Conservation (phyloP, 2,113 vertebrate genomes). For the Cynoglossus semilaevis region DNA sequence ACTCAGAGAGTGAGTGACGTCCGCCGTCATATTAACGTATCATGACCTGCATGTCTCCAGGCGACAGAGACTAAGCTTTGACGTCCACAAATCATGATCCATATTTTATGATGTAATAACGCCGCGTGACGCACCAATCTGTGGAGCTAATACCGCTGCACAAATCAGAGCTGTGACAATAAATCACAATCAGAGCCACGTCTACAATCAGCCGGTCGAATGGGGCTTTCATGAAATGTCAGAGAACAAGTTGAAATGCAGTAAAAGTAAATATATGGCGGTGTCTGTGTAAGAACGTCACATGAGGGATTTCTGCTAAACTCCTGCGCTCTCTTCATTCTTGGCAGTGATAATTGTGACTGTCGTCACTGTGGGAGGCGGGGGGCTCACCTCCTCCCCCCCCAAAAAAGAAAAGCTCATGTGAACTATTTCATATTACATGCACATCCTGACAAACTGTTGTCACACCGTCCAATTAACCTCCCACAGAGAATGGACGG, state of each 20-base stretch:
- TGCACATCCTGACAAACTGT: slow-evolving; percentile 42
- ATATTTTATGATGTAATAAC: slow-evolving; percentile 22
- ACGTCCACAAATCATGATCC: background rate
- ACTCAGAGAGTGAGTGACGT: no score
- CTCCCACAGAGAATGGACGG: slow-evolving; percentile 48
- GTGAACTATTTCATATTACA: slow-evolving; percentile 24
- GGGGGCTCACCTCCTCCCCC: slow-evolving; percentile 12
- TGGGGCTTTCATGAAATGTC: background rate
- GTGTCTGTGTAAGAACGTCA: background rate
- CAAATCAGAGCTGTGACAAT: background rate
- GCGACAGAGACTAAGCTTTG: slow-evolving; percentile 10
- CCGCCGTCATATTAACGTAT: background rate
- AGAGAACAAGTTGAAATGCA: background rate
- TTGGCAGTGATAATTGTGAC: slow-evolving; percentile 8
- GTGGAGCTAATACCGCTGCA: background rate
- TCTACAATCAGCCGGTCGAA: slow-evolving; percentile 1
- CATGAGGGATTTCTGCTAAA: slow-evolving; percentile 7
- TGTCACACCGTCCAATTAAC: slow-evolving; percentile 54
- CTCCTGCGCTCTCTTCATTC: slow-evolving; percentile 4
- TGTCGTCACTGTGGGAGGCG: slow-evolving; percentile 28
- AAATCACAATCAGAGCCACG: background rate
- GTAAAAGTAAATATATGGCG: slow-evolving; percentile 2
- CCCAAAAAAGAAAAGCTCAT: background rate
- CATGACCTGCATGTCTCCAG: slow-evolving; percentile 15
- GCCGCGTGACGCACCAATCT: background rate